Conservation (phyloP, 2,797 vertebrate genomes). For the Martes flavigula region DNA sequence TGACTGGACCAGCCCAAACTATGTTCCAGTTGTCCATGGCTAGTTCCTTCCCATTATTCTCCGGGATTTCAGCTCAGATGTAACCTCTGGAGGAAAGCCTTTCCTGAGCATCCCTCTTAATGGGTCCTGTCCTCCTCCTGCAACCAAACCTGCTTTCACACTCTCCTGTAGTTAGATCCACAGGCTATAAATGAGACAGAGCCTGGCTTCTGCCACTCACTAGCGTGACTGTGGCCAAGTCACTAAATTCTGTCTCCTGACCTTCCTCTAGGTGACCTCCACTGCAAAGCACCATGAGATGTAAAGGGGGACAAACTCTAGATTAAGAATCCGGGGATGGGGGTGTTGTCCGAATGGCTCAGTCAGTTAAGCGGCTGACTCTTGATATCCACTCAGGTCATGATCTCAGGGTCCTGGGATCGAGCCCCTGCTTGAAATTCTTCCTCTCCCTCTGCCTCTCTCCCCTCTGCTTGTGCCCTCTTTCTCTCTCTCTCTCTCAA, state of each 20-base stretch:
- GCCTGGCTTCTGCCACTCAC: background rate
- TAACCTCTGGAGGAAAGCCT: background rate
- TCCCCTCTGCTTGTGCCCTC: background rate
- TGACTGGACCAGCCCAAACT: background rate
- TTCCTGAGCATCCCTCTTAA: slow-evolving; percentile 29
- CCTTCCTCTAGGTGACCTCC: background rate
- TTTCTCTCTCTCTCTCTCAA: background rate
- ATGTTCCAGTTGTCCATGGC: background rate
- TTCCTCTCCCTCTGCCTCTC: background rate
- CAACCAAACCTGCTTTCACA: background rate
- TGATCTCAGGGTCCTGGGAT: background rate
- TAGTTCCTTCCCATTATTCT: background rate
- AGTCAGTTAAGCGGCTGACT: background rate
- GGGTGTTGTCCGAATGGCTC: background rate
- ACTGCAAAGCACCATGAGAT: background rate
- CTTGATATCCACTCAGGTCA: background rate
- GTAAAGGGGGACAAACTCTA: background rate
- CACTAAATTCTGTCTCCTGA: background rate
- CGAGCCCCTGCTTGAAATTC: background rate
- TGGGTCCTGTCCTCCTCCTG: background rate
- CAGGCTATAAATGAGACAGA: background rate
- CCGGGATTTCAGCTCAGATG: background rate
- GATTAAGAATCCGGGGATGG: background rate
- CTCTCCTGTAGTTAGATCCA: background rate
- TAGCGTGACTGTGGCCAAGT: background rate